Evolutionary conservation across 2,888 invertebrate species (phyloP).

Genomic region (Itoplectis maculator): DNA sequence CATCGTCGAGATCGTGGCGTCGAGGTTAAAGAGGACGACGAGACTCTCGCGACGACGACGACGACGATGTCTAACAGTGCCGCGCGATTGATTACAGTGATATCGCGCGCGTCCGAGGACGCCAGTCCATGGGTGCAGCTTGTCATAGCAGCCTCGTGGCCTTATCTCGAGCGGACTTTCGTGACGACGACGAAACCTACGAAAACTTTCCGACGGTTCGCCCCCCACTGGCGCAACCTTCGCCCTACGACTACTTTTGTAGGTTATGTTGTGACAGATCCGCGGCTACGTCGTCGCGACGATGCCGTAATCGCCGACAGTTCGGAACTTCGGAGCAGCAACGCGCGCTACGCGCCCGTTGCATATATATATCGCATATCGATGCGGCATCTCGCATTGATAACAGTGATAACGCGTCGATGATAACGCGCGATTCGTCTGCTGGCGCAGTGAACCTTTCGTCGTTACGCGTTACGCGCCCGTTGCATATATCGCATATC

Average conservation of each 20-base stretch:
- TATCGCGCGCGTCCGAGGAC: not conserved
- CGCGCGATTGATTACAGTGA: slow-evolving; percentile 13
- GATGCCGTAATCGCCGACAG: slow-evolving; percentile 31
- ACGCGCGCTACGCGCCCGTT: too few relatives aligned
- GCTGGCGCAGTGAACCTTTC: too few relatives aligned
- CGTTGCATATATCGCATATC: too few relatives aligned
- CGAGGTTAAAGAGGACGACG: slow-evolving; percentile 30
- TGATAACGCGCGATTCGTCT: too few relatives aligned
- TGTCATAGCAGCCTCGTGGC: slow-evolving; percentile 13
- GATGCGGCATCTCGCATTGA: too few relatives aligned
- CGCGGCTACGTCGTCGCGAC: slow-evolving; percentile 20
- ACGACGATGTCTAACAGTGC: too few relatives aligned
- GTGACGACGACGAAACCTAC: not conserved
- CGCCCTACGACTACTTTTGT: not conserved
- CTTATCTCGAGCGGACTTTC: slow-evolving; percentile 15
- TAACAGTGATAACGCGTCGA: too few relatives aligned
- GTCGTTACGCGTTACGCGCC: too few relatives aligned
- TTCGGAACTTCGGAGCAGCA: too few relatives aligned
- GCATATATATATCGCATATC: too few relatives aligned
- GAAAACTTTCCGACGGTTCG: not conserved
- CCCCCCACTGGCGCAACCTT: slow-evolving; percentile 7
- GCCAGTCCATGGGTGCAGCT: slow-evolving; percentile 13
- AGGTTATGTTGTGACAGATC: slow-evolving; percentile 65
- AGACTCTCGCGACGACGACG: slow-evolving; percentile 10
- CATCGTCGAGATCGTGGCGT: slow-evolving; percentile 8